Evolutionary conservation across 1,140 invertebrate genomes (phyloP), one percentile per base, ranked within the genome.

Genomic region (Brachionus asplanchnoidis): DNA sequence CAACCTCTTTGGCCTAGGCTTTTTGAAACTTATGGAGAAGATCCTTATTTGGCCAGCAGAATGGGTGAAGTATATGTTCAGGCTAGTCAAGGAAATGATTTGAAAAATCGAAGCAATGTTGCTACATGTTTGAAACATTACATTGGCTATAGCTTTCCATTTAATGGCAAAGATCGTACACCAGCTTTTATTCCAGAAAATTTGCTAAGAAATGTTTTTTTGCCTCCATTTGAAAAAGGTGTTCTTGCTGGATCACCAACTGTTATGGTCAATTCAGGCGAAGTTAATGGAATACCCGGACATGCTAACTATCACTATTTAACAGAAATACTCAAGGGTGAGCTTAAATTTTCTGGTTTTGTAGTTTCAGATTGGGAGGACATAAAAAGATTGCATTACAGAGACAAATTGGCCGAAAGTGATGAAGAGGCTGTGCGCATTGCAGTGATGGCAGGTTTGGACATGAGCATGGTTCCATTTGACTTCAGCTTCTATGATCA

Each of bases 401-500:
- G 44, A 26, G 44, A 78, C 53, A 50, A 78, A 28, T 7, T 53
- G 11, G 75, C 75, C 6, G 75, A 78, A n/a, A 78, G 11, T 28
- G 20, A 20, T 28, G 44, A 78, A 78, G 75, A 78, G 32, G 75
- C 75, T 28, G 75, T 78, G 12, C 17, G 75, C 7, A 50, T 53
- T 32, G 75, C 75, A 23, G 44, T 78, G 0, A 78, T 78, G 75
- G 75, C 75, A 6, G 75, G 75, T 32, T 7, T 78, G 23, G 75
- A 78, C 23, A 78, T 78, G 75, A 53, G 44, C 20, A 78, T 78
- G 75, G 75, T 78, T 42, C 75, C 75, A 28, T 78, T 32, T 53
- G 26, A 78, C 53, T 78, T 2, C 32, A 53, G 44, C 14, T 78
- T 78, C n/a, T 28, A 1, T 78, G 32, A 75, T 23, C 70, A 75